Evolutionary conservation across 1,140 invertebrate genomes (phyloP).

Genomic region (Achatina immaculata): DNA sequence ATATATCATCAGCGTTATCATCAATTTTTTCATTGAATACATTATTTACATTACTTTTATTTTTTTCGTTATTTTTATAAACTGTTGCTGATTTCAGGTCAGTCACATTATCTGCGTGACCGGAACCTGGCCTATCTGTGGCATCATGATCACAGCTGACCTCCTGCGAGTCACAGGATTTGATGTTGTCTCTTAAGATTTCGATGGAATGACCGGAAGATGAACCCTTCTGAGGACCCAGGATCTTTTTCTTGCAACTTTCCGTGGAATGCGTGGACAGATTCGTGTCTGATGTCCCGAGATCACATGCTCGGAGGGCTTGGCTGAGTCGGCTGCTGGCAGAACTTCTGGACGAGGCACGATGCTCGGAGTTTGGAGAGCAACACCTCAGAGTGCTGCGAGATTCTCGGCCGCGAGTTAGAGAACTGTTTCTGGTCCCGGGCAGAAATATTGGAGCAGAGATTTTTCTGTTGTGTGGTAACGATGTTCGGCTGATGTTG

Average conservation of each 20-base stretch:
- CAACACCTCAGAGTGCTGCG: slow-evolving; percentile 6
- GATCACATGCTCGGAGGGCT: background rate
- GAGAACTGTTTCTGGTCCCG: slow-evolving; percentile 47
- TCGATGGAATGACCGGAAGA: background rate
- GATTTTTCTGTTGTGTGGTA: slow-evolving; percentile 37
- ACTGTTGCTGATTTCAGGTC: no score
- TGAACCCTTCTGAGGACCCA: background rate
- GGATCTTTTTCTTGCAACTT: background rate
- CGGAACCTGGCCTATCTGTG: background rate
- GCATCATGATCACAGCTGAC: background rate
- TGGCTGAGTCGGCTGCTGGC: background rate
- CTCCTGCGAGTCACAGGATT: background rate
- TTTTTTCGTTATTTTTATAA: background rate
- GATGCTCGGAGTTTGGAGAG: background rate
- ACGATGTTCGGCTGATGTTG: slow-evolving; percentile 32
- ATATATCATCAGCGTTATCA: slow-evolving; percentile 14
- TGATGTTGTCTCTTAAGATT: background rate
- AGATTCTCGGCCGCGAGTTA: slow-evolving; percentile 41
- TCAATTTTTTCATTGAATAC: background rate
- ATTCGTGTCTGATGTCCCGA: background rate
- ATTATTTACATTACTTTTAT: background rate
- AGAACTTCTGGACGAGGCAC: background rate
- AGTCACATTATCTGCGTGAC: background rate
- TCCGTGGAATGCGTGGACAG: background rate
- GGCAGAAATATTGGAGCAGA: slow-evolving; percentile 56